Conservation (phyloP, 2,113 vertebrate genomes). For the Apus apus region DNA sequence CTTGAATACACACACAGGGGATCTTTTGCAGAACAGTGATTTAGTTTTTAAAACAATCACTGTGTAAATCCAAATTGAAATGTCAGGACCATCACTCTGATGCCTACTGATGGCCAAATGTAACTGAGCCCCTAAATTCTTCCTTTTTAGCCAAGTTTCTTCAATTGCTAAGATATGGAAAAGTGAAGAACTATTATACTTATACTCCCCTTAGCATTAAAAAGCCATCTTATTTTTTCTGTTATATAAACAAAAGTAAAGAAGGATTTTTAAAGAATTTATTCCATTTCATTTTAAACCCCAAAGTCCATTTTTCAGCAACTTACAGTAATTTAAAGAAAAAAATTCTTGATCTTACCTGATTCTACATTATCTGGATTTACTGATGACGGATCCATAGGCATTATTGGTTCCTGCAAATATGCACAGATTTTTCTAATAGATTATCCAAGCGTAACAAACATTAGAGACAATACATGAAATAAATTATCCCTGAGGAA, state of each 20-base stretch:
- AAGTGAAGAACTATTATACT: neutral
- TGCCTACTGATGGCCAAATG: neutral
- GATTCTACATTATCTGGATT: slow-evolving; percentile 84
- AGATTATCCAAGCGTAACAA: neutral
- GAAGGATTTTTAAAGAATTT: neutral
- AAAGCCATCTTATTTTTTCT: neutral
- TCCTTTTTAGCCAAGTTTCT: neutral
- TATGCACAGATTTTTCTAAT: neutral
- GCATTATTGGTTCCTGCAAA: slow-evolving; percentile 87
- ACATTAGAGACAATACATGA: neutral
- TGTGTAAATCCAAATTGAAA: neutral
- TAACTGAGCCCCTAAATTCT: neutral
- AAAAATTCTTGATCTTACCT: slow-evolving; percentile 73
- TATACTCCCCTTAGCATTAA: neutral
- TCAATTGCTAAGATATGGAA: neutral
- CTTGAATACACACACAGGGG: neutral
- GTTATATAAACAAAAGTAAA: neutral
- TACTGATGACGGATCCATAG: slow-evolving; percentile 79
- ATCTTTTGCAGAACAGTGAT: neutral
- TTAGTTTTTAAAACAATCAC: neutral
- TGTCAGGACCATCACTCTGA: neutral
- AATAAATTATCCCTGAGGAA: neutral
- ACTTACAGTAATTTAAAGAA: neutral
- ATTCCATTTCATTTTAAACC: neutral
- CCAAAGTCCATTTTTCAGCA: neutral